These are phyloP conservation scores for Coreius guichenoti DNA, from an alignment of 2,797 vertebrate species.

Conservation along the genomic window DNA sequence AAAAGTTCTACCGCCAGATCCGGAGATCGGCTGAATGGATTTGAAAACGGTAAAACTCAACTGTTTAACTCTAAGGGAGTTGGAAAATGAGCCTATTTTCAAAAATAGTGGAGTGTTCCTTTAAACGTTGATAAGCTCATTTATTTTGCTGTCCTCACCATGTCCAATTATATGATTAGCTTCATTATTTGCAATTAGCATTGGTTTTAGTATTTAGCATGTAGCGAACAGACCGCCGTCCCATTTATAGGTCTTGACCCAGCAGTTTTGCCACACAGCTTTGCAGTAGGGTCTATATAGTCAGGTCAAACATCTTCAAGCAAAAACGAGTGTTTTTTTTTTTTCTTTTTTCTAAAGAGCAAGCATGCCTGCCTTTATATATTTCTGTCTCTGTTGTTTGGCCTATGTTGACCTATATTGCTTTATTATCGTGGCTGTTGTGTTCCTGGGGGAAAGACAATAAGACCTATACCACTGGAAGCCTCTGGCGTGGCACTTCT, in stretches of 20 bases:
- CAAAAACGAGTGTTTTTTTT: neutral
- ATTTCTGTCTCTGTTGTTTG: constrained; percentile 60
- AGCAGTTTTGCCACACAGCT: neutral
- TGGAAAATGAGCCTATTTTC: too few relatives aligned
- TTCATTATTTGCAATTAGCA: neutral
- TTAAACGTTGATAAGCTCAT: neutral
- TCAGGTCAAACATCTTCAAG: neutral
- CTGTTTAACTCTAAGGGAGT: too few relatives aligned
- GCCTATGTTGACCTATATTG: constrained; percentile 71
- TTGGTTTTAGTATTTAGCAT: neutral
- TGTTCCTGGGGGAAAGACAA: constrained; percentile 63
- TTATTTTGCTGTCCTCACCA: neutral
- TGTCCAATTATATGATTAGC: neutral
- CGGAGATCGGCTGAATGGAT: too few relatives aligned
- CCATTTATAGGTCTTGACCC: neutral
- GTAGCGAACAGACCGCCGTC: neutral
- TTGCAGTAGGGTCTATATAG: neutral
- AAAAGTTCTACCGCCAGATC: too few relatives aligned
- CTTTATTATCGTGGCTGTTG: constrained; percentile 55
- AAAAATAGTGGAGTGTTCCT: too few relatives aligned
- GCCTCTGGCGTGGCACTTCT: constrained; percentile 51
- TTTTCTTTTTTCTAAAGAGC: neutral
- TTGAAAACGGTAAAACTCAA: too few relatives aligned
- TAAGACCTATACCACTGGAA: constrained; percentile 59
- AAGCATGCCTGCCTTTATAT: neutral